These are phyloP conservation scores for Anguilla marmorata DNA, from an alignment of 2,797 vertebrate genomes.

Conservation along the genomic window DNA sequence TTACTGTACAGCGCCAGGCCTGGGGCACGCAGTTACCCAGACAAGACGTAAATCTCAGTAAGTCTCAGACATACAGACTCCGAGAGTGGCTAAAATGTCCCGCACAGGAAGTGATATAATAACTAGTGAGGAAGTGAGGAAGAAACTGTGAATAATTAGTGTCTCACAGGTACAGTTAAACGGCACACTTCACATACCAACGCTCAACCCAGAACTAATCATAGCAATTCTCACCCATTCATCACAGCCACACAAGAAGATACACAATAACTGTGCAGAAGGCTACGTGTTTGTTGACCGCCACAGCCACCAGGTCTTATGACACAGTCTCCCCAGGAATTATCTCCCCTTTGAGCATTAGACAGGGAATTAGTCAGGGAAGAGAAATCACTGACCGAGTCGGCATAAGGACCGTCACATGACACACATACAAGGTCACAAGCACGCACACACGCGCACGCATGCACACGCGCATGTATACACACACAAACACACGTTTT, in stretches of 20 bases:
- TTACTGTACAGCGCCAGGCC: neutral
- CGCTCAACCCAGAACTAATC: constrained; percentile 31
- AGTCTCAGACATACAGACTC: neutral
- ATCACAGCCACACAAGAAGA: constrained; percentile 16
- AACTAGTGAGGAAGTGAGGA: neutral
- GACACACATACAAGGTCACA: constrained; percentile 44
- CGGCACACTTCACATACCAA: constrained; percentile 4
- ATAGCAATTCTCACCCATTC: neutral
- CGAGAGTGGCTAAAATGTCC: neutral
- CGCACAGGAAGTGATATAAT: neutral
- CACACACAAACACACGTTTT: constrained; percentile 34
- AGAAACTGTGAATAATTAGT: neutral
- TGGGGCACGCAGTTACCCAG: neutral
- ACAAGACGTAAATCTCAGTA: neutral
- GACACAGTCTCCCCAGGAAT: neutral
- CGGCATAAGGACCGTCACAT: neutral
- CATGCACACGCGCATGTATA: constrained; percentile 35
- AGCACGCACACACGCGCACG: constrained; percentile 24
- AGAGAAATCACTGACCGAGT: neutral
- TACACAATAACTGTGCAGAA: neutral
- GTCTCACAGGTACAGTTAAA: neutral
- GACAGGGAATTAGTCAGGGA: neutral
- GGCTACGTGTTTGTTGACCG: too few relatives aligned
- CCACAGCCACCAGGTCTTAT: neutral
- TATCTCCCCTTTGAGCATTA: neutral